Evolutionary conservation across 2,888 invertebrate species (phyloP), one percentile per base, ranked within the genome.

Genomic region (Auanema freiburgensis): DNA sequence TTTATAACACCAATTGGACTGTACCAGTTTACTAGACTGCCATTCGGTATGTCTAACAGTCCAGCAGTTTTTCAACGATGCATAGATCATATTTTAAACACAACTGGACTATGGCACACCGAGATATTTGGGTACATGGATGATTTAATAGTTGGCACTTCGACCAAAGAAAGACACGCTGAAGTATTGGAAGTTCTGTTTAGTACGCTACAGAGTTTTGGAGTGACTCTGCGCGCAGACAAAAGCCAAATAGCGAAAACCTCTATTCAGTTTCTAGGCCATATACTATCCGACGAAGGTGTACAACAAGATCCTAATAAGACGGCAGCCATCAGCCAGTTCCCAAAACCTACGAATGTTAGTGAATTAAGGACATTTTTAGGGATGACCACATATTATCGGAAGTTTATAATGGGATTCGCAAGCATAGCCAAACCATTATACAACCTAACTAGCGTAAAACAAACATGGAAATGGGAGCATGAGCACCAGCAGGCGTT

Each of bases 351-450:
- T 2, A 14, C 11, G n/a, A 56, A 16, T n/a, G 40, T 46, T 14
- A 57, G 24, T 12, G 56, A 61, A 24, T 25, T 73, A 11, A 65
- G 57, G 21, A 44, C 43, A 0, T 63, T 74, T 18, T 46, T 74
- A 16, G 76, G 74, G 6, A 25, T 69, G 11, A 57, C 57, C 0
- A 49, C 56, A 1, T 72, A 69, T 40, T 60, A 69, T 43, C 59
- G 70, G 0, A 66, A 76, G 16, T 72, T 72, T 55, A 51, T 71
- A 16, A 11, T 42, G 8, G 21, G 42, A 3, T 71, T 66, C 44
- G 62, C 63, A 0, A 11, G 49, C 3, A 58, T 62, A 1, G 71
- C 71, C 4, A 46, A 56, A 1, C 70, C 70, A 0, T 24, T 69
- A 43, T 57, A 33, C 33, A 12, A 57, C 8, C 43, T 71, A 14